These are phyloP conservation scores for Aphis craccivora DNA, from an alignment of 1,140 invertebrate species.

Conservation along the genomic window DNA sequence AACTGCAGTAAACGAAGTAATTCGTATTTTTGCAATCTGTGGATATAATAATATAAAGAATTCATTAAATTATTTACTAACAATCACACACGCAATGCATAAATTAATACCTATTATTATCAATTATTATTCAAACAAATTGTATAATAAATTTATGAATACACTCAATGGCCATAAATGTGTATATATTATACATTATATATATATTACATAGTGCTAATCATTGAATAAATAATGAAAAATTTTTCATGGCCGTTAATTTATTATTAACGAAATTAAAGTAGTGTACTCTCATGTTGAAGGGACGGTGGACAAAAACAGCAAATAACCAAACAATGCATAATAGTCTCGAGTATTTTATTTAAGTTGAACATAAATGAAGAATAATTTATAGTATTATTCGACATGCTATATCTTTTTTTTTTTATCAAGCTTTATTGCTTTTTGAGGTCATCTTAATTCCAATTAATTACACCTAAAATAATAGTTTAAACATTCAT, in stretches of 20 bases:
- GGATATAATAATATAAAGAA: neutral
- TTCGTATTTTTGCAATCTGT: neutral
- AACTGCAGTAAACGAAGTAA: neutral
- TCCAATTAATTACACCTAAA: conserved; percentile 25
- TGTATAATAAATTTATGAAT: neutral
- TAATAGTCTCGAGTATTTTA: neutral
- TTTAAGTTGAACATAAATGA: neutral
- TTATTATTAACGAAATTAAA: neutral
- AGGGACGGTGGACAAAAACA: neutral
- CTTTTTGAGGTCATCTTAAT: conserved; percentile 29
- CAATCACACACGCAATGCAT: neutral
- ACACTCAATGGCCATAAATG: neutral
- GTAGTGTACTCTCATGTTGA: neutral
- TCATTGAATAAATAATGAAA: neutral
- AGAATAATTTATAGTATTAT: conserved; percentile 10
- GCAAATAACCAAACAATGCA: neutral
- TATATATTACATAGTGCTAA: neutral
- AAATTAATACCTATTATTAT: neutral
- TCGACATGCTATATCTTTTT: neutral
- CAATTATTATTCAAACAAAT: neutral
- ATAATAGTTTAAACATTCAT: neutral
- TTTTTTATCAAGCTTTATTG: neutral
- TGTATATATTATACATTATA: neutral
- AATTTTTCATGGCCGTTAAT: neutral
- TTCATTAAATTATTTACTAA: neutral